Percentiles rank a stretch among this genome's conserved stretches.
Conservation (phyloP, 2,113 vertebrate genomes). For the Brienomyrus longianalis region DNA sequence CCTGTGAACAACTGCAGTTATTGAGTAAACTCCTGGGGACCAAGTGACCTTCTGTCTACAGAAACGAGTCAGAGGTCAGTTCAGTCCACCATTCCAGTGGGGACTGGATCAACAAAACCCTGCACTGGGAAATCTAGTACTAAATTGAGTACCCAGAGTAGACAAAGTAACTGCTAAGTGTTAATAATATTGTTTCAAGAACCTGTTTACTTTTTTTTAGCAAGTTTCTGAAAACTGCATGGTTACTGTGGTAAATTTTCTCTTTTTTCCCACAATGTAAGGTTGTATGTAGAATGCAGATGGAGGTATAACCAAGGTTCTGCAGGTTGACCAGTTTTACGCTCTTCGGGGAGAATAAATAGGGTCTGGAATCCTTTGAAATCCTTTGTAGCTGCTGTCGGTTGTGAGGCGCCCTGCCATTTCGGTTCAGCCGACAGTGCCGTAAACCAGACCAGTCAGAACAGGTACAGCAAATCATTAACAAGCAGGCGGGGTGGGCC, state of each 20-base stretch:
- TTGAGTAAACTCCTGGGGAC: fast-evolving
- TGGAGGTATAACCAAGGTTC: too few relatives aligned
- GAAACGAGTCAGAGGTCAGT: conserved; percentile 10
- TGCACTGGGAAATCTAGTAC: background rate
- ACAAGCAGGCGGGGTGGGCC: background rate
- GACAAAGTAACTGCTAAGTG: background rate
- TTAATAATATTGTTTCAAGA: background rate
- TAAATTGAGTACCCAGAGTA: background rate
- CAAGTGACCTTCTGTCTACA: background rate
- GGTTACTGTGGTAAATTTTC: too few relatives aligned
- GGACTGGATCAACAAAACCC: background rate
- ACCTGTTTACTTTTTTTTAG: background rate
- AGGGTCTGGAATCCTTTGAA: background rate
- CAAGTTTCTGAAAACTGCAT: background rate
- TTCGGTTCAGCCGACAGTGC: background rate
- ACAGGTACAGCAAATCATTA: conserved; percentile 28
- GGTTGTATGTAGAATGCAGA: background rate
- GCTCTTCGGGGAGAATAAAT: background rate
- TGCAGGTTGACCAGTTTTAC: background rate
- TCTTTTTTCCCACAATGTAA: background rate
- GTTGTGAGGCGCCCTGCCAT: background rate
- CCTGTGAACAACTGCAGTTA: conserved; percentile 14
- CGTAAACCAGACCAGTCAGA: conserved; percentile 27
- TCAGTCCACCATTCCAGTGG: conserved; percentile 14
- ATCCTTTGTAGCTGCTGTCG: background rate